Evolutionary conservation across 2,113 vertebrate genomes (phyloP), one percentile per base, ranked within the genome.

Genomic region (Eulacestoma nigropectus): DNA sequence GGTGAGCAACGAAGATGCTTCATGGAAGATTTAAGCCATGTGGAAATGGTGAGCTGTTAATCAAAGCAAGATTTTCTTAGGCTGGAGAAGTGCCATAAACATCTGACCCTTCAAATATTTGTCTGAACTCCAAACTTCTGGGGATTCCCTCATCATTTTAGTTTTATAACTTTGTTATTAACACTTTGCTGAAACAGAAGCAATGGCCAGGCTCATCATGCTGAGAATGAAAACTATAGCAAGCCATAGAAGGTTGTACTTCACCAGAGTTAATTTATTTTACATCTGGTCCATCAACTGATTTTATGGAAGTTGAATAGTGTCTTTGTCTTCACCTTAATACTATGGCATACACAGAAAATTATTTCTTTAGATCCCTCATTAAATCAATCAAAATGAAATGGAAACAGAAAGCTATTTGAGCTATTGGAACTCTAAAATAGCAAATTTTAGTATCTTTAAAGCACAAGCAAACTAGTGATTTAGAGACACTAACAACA

Each of bases 241-340:
- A 96, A 81, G 77, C 27, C 90, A 91, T 97, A 97, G 32, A 90
- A 94, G 78, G 41, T 84, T 53, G 65, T 95, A 97, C 94, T 96
- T 98, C 85, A 94, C 68, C 52, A 62, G 25, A 94, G 32, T 56
- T 96, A 96, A 98, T 96, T 97, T 95, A 96, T 97, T 98, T 98
- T 97, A 95, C 97, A 97, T 97, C 94, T 97, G 97, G 91, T 65
- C 90, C 80, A 81, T 93, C 89, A 86, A 89, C 67, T 74, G 68
- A 96, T 97, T 96, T 97, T 95, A 94, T 96, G 89, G 76, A 97
- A 95, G 84, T 39, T 97, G 96, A 98, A 97, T 97, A 94, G 94
- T 74, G 85, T 67, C 95, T 98, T 97, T 98, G 95, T 97, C 89
- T 97, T 94, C 85, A 92, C 32, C 76, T 81, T 90, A 90, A 93